These are phyloP conservation scores for Pinctada fucata DNA, from an alignment of 2,888 invertebrate genomes.

Conservation along the genomic window DNA sequence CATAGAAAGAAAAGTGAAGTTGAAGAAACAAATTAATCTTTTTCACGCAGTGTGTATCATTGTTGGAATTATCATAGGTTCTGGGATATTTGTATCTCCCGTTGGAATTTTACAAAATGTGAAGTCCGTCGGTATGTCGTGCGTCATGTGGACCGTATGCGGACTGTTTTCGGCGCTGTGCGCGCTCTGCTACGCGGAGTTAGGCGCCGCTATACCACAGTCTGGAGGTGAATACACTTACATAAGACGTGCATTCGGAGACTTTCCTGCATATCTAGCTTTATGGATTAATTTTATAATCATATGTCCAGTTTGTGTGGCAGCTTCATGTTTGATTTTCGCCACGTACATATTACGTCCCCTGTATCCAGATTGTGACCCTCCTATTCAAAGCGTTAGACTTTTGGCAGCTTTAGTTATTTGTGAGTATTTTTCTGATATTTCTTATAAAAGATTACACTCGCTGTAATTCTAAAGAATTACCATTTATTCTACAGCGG, in stretches of 20 bases:
- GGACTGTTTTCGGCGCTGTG: conserved; percentile 88
- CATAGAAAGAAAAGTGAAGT: conserved; percentile 42
- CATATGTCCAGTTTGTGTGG: conserved; percentile 72
- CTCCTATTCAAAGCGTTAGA: conserved; percentile 62
- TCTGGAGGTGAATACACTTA: conserved; percentile 79
- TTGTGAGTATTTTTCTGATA: conserved; percentile 22
- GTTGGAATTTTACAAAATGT: conserved; percentile 90
- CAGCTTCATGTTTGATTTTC: conserved; percentile 73
- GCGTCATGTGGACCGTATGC: conserved; percentile 92
- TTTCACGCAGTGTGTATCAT: conserved; percentile 69
- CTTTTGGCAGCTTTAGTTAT: conserved; percentile 69
- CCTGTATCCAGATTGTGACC: conserved; percentile 69
- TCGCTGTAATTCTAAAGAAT: too few relatives aligned
- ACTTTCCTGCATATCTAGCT: conserved; percentile 72
- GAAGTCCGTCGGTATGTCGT: conserved; percentile 85
- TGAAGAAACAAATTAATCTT: conserved; percentile 66
- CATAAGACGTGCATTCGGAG: conserved; percentile 73
- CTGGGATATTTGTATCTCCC: conserved; percentile 96
- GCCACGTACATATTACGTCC: conserved; percentile 73
- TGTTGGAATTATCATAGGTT: conserved; percentile 91
- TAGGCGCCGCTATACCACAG: conserved; percentile 90
- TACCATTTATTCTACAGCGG: too few relatives aligned
- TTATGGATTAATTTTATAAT: conserved; percentile 74
- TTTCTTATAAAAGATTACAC: too few relatives aligned
- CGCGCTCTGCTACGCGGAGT: conserved; percentile 92